These are phyloP conservation scores for Melitaea athalia DNA, from an alignment of 2,888 invertebrate genomes.

Conservation along the genomic window DNA sequence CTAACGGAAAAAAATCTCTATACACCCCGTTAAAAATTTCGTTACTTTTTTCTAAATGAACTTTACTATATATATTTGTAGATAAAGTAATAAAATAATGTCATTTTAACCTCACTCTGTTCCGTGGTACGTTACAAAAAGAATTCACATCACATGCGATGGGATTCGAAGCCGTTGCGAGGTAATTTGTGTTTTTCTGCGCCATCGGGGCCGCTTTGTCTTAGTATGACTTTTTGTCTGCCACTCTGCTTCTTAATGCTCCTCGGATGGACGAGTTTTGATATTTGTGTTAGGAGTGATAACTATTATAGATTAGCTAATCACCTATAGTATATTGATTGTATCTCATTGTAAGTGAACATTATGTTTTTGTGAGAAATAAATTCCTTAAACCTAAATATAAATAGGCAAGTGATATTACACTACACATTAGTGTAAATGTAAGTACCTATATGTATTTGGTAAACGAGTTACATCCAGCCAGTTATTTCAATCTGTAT, in stretches of 20 bases:
- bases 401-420: no score
- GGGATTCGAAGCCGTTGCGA: constrained; percentile 70
- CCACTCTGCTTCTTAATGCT: constrained; percentile 53
- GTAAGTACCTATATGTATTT: no score
- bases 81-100: not conserved
- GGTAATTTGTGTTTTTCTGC: constrained; percentile 76
- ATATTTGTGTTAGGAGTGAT: constrained; percentile 43
- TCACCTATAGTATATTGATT: no score
- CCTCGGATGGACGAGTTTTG: constrained; percentile 46
- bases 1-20: no score
- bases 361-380: no score
- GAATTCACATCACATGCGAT: constrained; percentile 63
- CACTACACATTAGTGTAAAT: not conserved
- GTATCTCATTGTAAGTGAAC: no score
- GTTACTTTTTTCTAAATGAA: no score
- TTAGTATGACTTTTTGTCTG: constrained; percentile 56
- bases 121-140: constrained; percentile 50
- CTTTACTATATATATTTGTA: no score
- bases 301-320: not conserved
- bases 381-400: no score
- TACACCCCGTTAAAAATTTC: no score
- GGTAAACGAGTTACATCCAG: no score
- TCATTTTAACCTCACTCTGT: not conserved
- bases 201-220: constrained; percentile 65
- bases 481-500: no score